Evolutionary conservation across 2,797 vertebrate genomes (phyloP).

Genomic region (Gephyroberyx darwinii): DNA sequence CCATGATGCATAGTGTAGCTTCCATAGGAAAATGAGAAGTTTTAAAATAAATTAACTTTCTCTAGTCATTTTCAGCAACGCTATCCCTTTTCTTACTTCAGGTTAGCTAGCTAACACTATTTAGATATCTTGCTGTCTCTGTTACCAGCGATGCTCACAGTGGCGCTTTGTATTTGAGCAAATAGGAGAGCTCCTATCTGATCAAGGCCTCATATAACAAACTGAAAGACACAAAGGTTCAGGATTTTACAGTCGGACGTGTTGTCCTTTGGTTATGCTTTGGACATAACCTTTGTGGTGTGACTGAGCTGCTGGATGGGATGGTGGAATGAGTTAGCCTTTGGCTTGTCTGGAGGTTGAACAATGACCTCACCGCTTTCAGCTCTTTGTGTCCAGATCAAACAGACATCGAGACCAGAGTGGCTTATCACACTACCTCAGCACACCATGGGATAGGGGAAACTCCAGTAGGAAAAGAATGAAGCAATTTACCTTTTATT

Average conservation of each 20-base stretch:
- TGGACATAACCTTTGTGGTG: constrained; percentile 19
- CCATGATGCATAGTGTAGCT: too few species aligned
- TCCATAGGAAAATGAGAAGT: too few species aligned
- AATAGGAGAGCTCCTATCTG: constrained; percentile 15
- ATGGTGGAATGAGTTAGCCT: constrained; percentile 37
- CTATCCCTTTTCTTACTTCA: not conserved
- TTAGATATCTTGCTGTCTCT: constrained; percentile 7
- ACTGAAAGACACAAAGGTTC: constrained; percentile 37
- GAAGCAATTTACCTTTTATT: not conserved
- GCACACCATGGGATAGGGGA: constrained; percentile 26
- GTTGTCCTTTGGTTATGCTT: constrained; percentile 19
- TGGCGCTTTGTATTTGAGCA: constrained; percentile 43
- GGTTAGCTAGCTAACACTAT: constrained; percentile 14
- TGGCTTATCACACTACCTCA: constrained; percentile 13
- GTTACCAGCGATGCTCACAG: constrained; percentile 34
- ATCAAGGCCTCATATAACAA: constrained; percentile 17
- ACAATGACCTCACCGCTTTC: constrained; percentile 48
- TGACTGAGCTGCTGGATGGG: constrained; percentile 22
- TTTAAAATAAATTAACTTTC: not conserved
- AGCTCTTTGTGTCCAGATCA: constrained; percentile 47
- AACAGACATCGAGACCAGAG: constrained; percentile 33
- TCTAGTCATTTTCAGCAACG: not conserved
- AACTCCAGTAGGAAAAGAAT: constrained; percentile 27
- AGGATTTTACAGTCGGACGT: constrained; percentile 6
- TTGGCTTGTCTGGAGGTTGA: constrained; percentile 22